Conservation (phyloP, 2,797 vertebrate genomes). For the Syngnathus rostellatus region DNA sequence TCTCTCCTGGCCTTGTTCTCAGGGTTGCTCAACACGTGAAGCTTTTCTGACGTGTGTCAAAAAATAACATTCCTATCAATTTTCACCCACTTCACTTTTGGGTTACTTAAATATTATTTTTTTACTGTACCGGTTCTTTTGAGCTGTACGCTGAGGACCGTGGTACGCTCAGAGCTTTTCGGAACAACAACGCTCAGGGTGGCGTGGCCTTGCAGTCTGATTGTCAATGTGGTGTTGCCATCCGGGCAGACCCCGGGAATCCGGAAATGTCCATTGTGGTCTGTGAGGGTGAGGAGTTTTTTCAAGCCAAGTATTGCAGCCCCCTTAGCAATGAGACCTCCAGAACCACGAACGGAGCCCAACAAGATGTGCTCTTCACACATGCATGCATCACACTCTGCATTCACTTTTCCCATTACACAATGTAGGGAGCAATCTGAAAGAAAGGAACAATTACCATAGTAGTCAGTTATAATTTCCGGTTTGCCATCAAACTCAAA, state of each 20-base stretch:
- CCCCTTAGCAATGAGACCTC: conserved; percentile 67
- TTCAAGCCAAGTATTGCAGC: conserved; percentile 64
- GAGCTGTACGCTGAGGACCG: conserved; percentile 77
- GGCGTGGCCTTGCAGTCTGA: conserved; percentile 78
- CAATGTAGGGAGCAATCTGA: conserved; percentile 82
- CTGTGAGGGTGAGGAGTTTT: conserved; percentile 75
- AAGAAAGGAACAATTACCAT: not conserved
- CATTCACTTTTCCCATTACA: conserved; percentile 77
- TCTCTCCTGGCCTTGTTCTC: conserved; percentile 77
- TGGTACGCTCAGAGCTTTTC: conserved; percentile 58
- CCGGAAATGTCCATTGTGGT: conserved; percentile 81
- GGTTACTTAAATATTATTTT: not conserved
- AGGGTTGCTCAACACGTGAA: conserved; percentile 78
- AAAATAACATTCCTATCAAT: conserved; percentile 3
- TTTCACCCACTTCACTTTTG: not conserved
- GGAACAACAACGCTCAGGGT: conserved; percentile 63
- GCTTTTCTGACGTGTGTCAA: conserved; percentile 72
- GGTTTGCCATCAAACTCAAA: not conserved
- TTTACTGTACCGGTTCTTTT: conserved; percentile 76
- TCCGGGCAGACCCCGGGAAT: conserved; percentile 86
- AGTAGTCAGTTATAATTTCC: not conserved
- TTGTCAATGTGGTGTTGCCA: conserved; percentile 76
- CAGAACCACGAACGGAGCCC: conserved; percentile 77
- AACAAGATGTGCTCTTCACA: conserved; percentile 81
- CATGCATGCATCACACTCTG: conserved; percentile 82